phyloP scores from a whole-genome alignment of 1,140 invertebrate species.

The Diplogasteroides magnus region DNA sequence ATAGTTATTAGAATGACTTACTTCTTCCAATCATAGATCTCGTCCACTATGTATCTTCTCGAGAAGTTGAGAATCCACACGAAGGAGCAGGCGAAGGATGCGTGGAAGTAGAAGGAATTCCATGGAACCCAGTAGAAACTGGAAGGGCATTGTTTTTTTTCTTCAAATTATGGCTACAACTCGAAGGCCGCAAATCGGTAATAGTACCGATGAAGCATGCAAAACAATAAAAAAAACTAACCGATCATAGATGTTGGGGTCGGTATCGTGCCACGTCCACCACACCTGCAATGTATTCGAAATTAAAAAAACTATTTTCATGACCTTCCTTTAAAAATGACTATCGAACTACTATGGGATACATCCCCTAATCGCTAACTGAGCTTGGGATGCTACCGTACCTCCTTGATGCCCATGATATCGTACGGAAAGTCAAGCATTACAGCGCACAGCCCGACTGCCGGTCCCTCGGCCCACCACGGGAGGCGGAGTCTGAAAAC shows the following conservation, averaged over 20 bases:
- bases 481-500: constrained; percentile 49
- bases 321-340: too few species aligned
- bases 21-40: constrained; percentile 60
- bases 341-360: too few species aligned
- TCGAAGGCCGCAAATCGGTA: too few species aligned
- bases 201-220: too few species aligned
- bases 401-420: constrained; percentile 72
- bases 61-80: constrained; percentile 66
- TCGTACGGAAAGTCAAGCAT: constrained; percentile 75
- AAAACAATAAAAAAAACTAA: constrained; percentile 9
- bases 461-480: constrained; percentile 49
- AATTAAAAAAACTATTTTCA: too few species aligned
- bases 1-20: constrained; percentile 36
- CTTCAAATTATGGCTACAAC: too few species aligned
- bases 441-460: constrained; percentile 69
- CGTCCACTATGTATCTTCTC: constrained; percentile 50
- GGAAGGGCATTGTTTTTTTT: not conserved
- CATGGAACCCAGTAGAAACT: constrained; percentile 71
- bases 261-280: constrained; percentile 80
- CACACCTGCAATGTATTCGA: too few species aligned
- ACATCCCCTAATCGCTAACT: too few species aligned
- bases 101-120: constrained; percentile 77
- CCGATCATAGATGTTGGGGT: constrained; percentile 71
- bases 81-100: constrained; percentile 69
- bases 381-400: too few species aligned